Evolutionary conservation across 2,888 invertebrate species (phyloP).

Genomic region (Chymomyza amoena): DNA sequence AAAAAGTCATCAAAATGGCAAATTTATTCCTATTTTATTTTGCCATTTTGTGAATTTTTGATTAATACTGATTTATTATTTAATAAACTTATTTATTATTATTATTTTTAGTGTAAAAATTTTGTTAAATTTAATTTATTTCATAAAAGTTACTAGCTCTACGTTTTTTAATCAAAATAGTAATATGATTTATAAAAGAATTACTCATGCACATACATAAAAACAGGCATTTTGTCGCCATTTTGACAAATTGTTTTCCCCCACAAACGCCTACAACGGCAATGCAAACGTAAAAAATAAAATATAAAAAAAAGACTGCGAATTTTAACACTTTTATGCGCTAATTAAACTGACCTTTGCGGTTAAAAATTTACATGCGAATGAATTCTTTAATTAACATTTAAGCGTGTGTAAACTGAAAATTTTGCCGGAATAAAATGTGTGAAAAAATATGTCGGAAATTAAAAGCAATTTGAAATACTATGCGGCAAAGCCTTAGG

Average conservation of each 20-base stretch:
- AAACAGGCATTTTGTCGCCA: neutral
- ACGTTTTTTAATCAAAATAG: too few relatives aligned
- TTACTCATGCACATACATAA: too few relatives aligned
- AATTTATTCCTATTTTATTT: too few relatives aligned
- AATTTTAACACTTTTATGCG: slow-evolving; percentile 17
- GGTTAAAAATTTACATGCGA: slow-evolving; percentile 22
- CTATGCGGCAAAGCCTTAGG: neutral
- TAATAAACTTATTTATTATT: too few relatives aligned
- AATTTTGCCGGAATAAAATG: neutral
- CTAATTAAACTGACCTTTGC: slow-evolving; percentile 41
- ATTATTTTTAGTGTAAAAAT: too few relatives aligned
- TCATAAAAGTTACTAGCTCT: too few relatives aligned
- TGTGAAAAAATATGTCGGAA: neutral
- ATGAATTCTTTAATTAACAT: slow-evolving; percentile 38
- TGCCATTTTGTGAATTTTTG: too few relatives aligned
- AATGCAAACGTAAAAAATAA: neutral
- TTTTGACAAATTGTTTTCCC: neutral
- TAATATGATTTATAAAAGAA: too few relatives aligned
- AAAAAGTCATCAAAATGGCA: too few relatives aligned
- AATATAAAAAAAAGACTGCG: slow-evolving; percentile 5
- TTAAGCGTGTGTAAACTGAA: slow-evolving; percentile 6
- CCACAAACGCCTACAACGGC: neutral
- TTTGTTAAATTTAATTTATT: too few relatives aligned
- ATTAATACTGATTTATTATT: too few relatives aligned
- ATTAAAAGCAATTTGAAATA: slow-evolving; percentile 1